Base-by-base conservation (phyloP, 2,888 invertebrate genomes). In the Fabriciana adippe region DNA sequence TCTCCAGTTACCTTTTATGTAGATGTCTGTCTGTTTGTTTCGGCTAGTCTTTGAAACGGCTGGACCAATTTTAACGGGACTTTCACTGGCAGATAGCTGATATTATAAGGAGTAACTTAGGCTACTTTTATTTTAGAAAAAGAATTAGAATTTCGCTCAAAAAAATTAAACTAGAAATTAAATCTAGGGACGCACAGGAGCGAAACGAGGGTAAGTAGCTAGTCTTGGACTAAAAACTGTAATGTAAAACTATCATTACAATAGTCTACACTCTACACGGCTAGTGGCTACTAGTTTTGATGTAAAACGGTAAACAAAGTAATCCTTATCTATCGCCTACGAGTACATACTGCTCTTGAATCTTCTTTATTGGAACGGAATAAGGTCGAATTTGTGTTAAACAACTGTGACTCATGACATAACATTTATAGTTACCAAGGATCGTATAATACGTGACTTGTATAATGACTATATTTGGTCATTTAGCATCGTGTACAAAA, bases 261-360 rank as follows among this genome's bases (percentile, higher is more conserved):
- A 61, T 8, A 14, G 35, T 6, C 3, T 41, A 53, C 31, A 41
- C 53, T 1, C 18, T 18, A n/a, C n/a, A n/a, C n/a, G 18, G 18
- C 18, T 18, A 18, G 18, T 18, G 51, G 50, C 15, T 51, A 35
- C 35, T 8, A 41, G 35, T 51, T 57, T 47, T 45, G 45, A 35
- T 51, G 54, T 60, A 60, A 66, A 48, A 21, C 16, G 54, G 60
- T 67, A 66, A 67, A 76, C 77, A 75, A 77, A 78, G 80, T 80
- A 82, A 81, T 80, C 79, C 82, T 87, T 87, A 89, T 85, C 88
- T 83, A 79, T 83, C 82, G 82, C 85, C 86, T 18, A 18, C 18
- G 2, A n/a, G n/a, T 81, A 85, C 86, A 84, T 81, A 73, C 74
- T 67, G 72, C 67, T 67, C 69, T 70, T 72, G 67, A 51, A 56